Evolutionary conservation across 1,140 invertebrate species (phyloP).

Genomic region (Diplogasteroides magnus): DNA sequence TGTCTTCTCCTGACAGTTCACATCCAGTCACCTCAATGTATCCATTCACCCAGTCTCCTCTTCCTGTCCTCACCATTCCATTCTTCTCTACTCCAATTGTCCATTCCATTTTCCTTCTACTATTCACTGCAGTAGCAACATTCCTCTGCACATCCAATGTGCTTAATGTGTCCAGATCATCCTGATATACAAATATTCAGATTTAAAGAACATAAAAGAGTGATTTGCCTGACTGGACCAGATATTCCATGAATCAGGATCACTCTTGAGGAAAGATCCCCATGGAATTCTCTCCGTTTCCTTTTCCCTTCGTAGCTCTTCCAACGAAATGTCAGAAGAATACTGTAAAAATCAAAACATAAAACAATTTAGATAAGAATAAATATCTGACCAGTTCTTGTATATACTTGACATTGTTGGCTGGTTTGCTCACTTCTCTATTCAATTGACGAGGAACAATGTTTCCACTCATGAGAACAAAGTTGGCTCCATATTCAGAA

Average conservation of each 20-base stretch:
- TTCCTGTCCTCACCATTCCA: not conserved
- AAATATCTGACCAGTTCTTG: not conserved
- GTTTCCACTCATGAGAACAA: not conserved
- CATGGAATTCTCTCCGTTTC: not conserved
- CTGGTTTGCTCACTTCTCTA: not conserved
- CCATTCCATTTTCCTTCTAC: not conserved
- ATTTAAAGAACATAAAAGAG: not conserved
- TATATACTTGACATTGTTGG: not conserved
- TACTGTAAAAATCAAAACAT: not conserved
- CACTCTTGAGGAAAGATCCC: not conserved
- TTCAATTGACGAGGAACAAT: not conserved
- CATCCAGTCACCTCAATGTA: not conserved
- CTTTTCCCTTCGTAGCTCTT: not conserved
- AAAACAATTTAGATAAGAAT: not conserved
- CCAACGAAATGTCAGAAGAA: not conserved
- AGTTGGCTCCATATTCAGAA: not conserved
- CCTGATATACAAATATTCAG: not conserved
- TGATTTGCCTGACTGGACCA: not conserved
- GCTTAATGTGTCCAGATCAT: not conserved
- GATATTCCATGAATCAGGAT: not conserved
- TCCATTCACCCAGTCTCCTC: not conserved
- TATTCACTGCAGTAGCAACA: not conserved
- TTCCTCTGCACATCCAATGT: not conserved
- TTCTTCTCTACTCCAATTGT: not conserved
- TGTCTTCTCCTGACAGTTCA: not conserved